phyloP scores from a whole-genome alignment of 2,797 vertebrate species.

The Capromys pilorides region DNA sequence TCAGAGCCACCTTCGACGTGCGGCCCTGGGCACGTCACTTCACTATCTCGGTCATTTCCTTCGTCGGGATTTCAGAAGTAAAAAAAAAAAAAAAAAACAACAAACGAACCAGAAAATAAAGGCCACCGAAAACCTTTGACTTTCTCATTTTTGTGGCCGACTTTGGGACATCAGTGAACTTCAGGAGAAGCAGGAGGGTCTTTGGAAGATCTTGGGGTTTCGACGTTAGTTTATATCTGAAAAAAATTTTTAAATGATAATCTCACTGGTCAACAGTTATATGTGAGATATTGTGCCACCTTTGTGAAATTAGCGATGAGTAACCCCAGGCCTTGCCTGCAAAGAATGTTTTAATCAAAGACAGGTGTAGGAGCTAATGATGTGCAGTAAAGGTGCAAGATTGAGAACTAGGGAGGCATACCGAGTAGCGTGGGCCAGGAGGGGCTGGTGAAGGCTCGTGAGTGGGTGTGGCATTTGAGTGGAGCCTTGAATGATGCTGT shows the following conservation, averaged over 20 bases:
- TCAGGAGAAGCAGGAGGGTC: not conserved
- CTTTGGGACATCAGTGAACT: not conserved
- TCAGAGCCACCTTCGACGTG: not conserved
- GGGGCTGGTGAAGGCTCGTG: not conserved
- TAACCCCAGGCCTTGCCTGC: not conserved
- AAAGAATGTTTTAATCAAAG: not conserved
- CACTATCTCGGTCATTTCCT: not conserved
- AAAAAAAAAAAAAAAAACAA: not conserved
- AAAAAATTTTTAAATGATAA: not conserved
- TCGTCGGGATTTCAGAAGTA: slow-evolving; percentile 43
- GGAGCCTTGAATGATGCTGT: not conserved
- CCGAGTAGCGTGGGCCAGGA: not conserved
- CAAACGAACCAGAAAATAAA: not conserved
- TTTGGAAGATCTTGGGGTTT: not conserved
- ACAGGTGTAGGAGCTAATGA: slow-evolving; percentile 40
- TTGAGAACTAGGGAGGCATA: not conserved
- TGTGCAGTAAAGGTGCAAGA: not conserved
- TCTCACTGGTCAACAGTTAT: not conserved
- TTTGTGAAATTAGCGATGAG: slow-evolving; percentile 37
- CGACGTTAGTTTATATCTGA: not conserved
- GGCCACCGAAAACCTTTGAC: not conserved
- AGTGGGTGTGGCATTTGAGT: not conserved
- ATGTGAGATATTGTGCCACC: not conserved
- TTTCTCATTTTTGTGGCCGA: slow-evolving; percentile 64
- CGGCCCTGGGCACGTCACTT: not conserved